Percentiles rank a stretch among this genome's conserved stretches.
phyloP scores from a whole-genome alignment of 2,797 vertebrate species.

The Helicolenus hilgendorfi region DNA sequence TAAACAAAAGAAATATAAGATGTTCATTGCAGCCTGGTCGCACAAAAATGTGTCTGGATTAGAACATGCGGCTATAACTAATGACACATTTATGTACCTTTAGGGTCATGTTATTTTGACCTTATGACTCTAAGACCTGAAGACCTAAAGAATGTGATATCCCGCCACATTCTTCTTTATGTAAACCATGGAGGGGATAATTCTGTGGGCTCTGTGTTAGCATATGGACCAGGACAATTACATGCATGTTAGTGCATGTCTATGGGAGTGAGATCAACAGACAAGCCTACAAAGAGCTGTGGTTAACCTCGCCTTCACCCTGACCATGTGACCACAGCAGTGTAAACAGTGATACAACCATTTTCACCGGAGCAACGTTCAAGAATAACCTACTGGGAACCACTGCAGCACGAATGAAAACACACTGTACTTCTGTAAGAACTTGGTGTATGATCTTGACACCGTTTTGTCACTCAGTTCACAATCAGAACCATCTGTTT shows the following conservation, averaged over 20 bases:
- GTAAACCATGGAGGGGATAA: background rate
- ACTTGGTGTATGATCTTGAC: too few relatives aligned
- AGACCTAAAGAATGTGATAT: conserved; percentile 13
- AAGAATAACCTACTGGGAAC: conserved; percentile 28
- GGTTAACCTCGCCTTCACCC: conserved; percentile 65
- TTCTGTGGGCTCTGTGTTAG: background rate
- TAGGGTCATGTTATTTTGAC: background rate
- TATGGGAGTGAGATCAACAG: conserved; percentile 5
- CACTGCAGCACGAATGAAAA: background rate
- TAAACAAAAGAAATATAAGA: too few relatives aligned
- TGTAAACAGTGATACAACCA: conserved; percentile 57
- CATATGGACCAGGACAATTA: conserved; percentile 6
- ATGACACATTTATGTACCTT: background rate
- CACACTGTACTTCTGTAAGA: background rate
- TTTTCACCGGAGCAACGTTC: conserved; percentile 13
- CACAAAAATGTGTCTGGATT: background rate
- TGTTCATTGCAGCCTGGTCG: too few relatives aligned
- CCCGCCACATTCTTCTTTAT: conserved; percentile 17
- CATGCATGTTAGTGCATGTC: conserved; percentile 17
- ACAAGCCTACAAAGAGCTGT: conserved; percentile 8
- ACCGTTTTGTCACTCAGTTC: too few relatives aligned
- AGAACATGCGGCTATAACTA: background rate
- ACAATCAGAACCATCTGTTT: too few relatives aligned
- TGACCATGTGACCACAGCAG: conserved; percentile 66
- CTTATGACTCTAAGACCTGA: background rate